These are phyloP conservation scores for Donacobius atricapilla DNA, from an alignment of 2,113 vertebrate genomes.

Conservation along the genomic window DNA sequence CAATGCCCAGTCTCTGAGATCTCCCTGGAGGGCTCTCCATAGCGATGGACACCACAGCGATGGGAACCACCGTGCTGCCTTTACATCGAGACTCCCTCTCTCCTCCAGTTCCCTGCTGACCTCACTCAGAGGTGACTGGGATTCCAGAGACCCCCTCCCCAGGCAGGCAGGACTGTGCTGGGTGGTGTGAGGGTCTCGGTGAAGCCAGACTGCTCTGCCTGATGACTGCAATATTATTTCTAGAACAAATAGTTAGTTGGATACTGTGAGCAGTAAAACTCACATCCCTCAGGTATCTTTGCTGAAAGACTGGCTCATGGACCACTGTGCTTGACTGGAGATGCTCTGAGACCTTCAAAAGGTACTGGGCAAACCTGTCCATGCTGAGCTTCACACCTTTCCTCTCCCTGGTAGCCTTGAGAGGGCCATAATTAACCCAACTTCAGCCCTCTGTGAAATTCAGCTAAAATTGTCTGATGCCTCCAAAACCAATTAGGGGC, in stretches of 20 bases:
- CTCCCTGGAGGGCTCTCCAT: neutral
- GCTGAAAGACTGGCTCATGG: neutral
- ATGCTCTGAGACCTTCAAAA: neutral
- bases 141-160: neutral
- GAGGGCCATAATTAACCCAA: neutral
- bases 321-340: neutral
- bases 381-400: neutral
- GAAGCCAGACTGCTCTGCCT: neutral
- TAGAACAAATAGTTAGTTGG: neutral
- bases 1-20: neutral
- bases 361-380: neutral
- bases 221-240: neutral
- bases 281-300: neutral
- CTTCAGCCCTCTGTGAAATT: conserved; percentile 8
- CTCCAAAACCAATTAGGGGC: conserved; percentile 18
- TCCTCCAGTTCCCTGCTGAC: neutral
- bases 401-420: neutral
- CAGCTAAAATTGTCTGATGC: conserved; percentile 37
- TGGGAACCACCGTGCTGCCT: neutral
- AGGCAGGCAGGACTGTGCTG: neutral
- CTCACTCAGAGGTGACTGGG: neutral
- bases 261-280: neutral
- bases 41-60: accelerated
- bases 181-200: neutral
- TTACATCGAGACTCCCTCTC: neutral